A percentile compares a stretch with the other conserved stretches of the same genome.
Conservation (phyloP, 2,113 vertebrate genomes). For the Willisornis vidua region DNA sequence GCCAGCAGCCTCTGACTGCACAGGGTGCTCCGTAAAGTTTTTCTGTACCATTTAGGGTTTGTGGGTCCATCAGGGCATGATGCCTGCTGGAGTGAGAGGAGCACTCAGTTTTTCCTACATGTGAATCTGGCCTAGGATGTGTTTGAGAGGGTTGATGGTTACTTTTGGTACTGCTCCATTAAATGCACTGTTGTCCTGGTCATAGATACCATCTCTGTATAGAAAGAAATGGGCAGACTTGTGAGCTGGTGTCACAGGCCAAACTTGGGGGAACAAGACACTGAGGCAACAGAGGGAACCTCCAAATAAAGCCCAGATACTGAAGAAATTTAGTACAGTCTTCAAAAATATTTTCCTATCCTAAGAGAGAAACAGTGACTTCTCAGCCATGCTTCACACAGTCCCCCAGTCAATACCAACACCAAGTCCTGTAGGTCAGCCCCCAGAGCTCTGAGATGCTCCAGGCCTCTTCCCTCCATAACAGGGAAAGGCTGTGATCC, state of each 20-base stretch:
- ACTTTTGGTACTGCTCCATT: background rate
- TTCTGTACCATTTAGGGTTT: background rate
- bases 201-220: fast-evolving
- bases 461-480: background rate
- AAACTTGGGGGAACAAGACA: background rate
- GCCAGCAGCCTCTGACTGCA: background rate
- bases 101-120: background rate
- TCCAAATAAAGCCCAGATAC: background rate
- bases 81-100: background rate
- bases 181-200: background rate
- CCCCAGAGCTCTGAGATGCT: background rate
- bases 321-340: background rate
- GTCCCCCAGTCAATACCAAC: background rate
- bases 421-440: background rate
- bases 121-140: background rate
- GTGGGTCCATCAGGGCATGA: background rate
- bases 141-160: background rate
- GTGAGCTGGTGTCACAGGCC: background rate
- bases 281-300: background rate
- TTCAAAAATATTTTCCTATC: background rate
- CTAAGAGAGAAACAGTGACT: background rate
- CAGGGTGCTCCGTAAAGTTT: background rate
- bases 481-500: background rate
- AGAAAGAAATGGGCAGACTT: background rate
- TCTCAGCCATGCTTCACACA: background rate